These are phyloP conservation scores for Blomia tropicalis DNA, from an alignment of 2,888 invertebrate species.

Conservation along the genomic window DNA sequence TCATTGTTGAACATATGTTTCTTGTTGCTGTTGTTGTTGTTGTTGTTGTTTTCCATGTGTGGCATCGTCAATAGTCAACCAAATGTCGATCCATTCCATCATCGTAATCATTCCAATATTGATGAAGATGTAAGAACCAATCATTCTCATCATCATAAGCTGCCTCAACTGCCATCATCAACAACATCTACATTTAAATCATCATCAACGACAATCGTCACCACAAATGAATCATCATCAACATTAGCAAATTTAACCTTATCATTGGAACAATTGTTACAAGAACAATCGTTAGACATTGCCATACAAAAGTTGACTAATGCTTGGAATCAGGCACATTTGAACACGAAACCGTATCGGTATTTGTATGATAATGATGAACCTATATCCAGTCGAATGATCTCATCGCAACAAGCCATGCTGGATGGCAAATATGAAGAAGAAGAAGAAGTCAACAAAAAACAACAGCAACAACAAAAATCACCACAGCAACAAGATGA, in stretches of 20 bases:
- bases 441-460: background rate
- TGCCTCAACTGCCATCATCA: slow-evolving; percentile 7
- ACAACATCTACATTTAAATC: background rate
- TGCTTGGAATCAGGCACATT: background rate
- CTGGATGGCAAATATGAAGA: background rate
- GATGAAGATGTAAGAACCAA: too few species aligned
- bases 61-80: background rate
- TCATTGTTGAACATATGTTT: background rate
- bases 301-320: background rate
- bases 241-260: background rate
- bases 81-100: background rate
- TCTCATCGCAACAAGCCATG: slow-evolving; percentile 4
- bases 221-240: background rate
- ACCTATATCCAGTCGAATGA: background rate
- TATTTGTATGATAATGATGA: background rate
- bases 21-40: background rate
- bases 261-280: background rate
- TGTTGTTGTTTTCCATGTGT: background rate
- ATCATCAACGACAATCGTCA: background rate
- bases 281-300: background rate
- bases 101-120: slow-evolving; percentile 2
- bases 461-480: background rate
- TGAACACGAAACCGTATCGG: background rate
- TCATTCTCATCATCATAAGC: too few species aligned
- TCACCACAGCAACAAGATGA: too few species aligned